Conservation (phyloP, 1,140 invertebrate genomes). For the Pissodes strobi region DNA sequence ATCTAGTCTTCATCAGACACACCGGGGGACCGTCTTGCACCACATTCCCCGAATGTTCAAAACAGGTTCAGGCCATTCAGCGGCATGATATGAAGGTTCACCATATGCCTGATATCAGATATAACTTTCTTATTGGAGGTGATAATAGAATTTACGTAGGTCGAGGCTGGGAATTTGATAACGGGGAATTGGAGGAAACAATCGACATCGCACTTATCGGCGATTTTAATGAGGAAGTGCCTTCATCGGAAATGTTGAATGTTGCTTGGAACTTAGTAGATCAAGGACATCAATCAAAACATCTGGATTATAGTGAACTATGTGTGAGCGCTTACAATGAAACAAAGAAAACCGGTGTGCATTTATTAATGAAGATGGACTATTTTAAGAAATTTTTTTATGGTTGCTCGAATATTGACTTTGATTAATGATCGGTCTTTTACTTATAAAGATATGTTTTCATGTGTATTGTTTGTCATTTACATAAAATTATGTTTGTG, state of each 20-base stretch:
- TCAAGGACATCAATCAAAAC: no score
- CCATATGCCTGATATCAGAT: conserved; percentile 57
- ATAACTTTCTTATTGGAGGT: conserved; percentile 73
- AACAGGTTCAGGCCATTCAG: conserved; percentile 55
- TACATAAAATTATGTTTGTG: no score
- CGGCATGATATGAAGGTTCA: conserved; percentile 47
- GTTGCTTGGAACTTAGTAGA: no score
- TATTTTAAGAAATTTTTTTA: no score
- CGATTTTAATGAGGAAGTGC: conserved; percentile 52
- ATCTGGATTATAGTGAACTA: no score
- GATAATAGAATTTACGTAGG: conserved; percentile 68
- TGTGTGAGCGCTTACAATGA: no score
- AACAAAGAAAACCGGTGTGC: no score
- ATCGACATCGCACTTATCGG: conserved; percentile 56
- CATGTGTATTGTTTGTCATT: no score
- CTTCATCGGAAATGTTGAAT: conserved; percentile 52
- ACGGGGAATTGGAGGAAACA: conserved; percentile 58
- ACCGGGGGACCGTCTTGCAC: neutral
- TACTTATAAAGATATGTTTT: no score
- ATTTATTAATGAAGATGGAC: no score
- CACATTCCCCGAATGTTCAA: neutral
- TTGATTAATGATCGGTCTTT: no score
- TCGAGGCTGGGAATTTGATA: conserved; percentile 63
- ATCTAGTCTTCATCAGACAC: conserved; percentile 31
- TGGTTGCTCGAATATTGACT: no score